phyloP scores from a whole-genome alignment of 2,888 invertebrate species.

The Terebella lapidaria region DNA sequence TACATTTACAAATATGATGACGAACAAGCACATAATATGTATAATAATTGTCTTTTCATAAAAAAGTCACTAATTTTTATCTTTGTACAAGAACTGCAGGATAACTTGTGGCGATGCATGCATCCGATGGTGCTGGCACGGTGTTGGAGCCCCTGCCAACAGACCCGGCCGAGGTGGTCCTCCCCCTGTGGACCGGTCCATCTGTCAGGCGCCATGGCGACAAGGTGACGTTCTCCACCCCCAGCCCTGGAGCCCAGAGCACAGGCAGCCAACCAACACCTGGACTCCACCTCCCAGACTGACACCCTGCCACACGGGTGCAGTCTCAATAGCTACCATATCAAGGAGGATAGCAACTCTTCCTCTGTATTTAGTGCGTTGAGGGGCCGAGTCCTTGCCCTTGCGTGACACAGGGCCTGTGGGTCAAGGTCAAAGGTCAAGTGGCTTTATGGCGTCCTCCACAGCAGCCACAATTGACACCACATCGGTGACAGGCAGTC shows the following conservation, averaged over 20 bases:
- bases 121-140: too few species aligned
- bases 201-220: too few species aligned
- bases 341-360: not conserved
- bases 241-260: not conserved
- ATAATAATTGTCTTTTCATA: not conserved
- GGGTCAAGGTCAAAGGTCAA: not conserved
- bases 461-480: slow-evolving; percentile 73
- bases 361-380: not conserved
- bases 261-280: not conserved
- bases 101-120: too few species aligned
- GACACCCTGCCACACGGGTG: not conserved
- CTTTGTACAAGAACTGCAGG: too few species aligned
- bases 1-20: not conserved
- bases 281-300: not conserved
- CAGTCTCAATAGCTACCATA: not conserved
- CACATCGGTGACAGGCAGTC: slow-evolving; percentile 76
- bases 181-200: too few species aligned
- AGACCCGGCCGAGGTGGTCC: too few species aligned
- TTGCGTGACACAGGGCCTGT: not conserved
- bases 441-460: slow-evolving; percentile 69
- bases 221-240: too few species aligned
- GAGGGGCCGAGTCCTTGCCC: not conserved
- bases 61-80: too few species aligned
- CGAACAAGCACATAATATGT: not conserved
- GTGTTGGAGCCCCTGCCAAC: too few species aligned